phyloP scores from a whole-genome alignment of 2,113 vertebrate genomes.

The Mugil cephalus region DNA sequence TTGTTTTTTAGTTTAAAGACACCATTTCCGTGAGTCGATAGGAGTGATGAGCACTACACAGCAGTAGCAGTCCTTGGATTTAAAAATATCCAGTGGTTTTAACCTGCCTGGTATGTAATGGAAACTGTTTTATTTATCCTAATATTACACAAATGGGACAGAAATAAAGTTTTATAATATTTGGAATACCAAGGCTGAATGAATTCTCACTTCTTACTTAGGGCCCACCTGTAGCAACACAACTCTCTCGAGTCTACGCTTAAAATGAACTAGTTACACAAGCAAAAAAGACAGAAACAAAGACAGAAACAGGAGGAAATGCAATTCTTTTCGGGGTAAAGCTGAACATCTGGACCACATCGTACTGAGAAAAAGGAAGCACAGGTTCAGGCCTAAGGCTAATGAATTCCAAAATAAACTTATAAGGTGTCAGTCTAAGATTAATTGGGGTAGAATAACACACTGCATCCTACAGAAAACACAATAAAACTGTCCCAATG shows the following conservation, averaged over 20 bases:
- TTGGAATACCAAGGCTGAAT: too few species aligned
- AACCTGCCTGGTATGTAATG: background rate
- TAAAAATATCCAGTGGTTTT: background rate
- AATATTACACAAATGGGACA: background rate
- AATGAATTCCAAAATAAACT: slow-evolving; percentile 18
- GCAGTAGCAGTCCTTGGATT: background rate
- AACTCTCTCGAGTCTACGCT: background rate
- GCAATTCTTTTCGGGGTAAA: background rate
- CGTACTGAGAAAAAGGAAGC: slow-evolving; percentile 10
- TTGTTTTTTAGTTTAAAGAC: background rate
- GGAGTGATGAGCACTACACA: background rate
- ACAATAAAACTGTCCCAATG: slow-evolving; percentile 25
- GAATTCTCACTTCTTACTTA: too few species aligned
- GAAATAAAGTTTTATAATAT: background rate
- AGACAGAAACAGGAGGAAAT: too few species aligned
- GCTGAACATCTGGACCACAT: background rate
- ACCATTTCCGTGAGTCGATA: background rate
- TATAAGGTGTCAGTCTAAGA: slow-evolving; percentile 25
- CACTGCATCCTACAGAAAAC: slow-evolving; percentile 10
- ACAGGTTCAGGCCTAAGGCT: slow-evolving; percentile 12
- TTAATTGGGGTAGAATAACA: slow-evolving; percentile 32
- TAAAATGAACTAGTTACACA: background rate
- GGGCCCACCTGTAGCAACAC: background rate
- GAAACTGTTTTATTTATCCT: background rate
- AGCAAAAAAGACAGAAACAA: background rate